Evolutionary conservation across 2,113 vertebrate species (phyloP), one percentile per base, ranked within the genome.

Genomic region (Oncorhynchus tshawytscha): DNA sequence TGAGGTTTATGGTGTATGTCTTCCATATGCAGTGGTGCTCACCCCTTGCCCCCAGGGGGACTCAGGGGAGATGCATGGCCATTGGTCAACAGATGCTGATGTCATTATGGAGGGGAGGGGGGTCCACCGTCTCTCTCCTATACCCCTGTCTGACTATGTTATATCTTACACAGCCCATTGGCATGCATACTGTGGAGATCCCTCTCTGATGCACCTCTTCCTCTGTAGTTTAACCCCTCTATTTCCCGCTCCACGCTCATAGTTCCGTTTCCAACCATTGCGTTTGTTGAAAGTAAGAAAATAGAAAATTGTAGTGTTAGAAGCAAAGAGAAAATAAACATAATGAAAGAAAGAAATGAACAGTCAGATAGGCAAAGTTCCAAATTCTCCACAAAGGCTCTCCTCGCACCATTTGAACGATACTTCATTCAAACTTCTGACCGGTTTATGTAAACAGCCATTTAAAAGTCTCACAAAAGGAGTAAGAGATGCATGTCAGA

Each of bases 401-500:
- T 78, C 67, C 82, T 83, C 64, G 88, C 88, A 76, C 81, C 87
- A 91, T 90, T 90, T 85, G 79, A 71, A 75, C 78, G 74, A 76
- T 76, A 59, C 78, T 29, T 81, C 86, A 78, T 84, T 88, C 82
- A 78, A 86, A 77, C 73, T 73, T 11, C 65, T 89, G 88, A 90
- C 87, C 90, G 88, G 88, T 91, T 91, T 87, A 90, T 89, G 78
- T 87, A 91, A 92, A 91, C 71, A 77, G 9, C 34, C 64, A 74
- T 68, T 72, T 91, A 89, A 86, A 78, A 78, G 71, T 70, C 4
- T 13, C 72, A 83, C 62, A 79, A 80, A 87, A 84, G 70, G 49
- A 84, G 82, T 79, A 6, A 88, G 90, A 88, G 88, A 85, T 88
- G 81, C 80, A 85, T 78, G 74, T 81, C 73, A 84, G 88, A 90